Evolutionary conservation across 1,140 invertebrate genomes (phyloP).

Genomic region (Arctopsyche grandis): DNA sequence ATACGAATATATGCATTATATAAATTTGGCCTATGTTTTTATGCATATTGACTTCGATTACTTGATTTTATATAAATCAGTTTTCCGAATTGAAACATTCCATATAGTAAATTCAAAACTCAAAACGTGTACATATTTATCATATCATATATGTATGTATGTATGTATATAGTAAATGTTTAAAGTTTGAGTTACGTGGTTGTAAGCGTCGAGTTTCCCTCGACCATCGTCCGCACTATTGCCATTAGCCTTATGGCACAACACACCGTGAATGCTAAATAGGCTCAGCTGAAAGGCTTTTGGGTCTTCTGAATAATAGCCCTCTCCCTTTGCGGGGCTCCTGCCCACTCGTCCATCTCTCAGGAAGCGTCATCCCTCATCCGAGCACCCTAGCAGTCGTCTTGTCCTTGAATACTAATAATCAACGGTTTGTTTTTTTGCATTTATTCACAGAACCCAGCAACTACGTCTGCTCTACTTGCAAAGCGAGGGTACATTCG

Average conservation of each 20-base stretch:
- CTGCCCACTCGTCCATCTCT: slow-evolving; percentile 28
- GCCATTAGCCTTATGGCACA: slow-evolving; percentile 51
- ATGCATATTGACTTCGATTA: background rate
- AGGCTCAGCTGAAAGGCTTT: slow-evolving; percentile 45
- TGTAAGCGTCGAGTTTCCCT: slow-evolving; percentile 37
- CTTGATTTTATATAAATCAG: background rate
- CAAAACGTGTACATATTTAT: background rate
- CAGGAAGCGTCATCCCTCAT: slow-evolving; percentile 10
- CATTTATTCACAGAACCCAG: slow-evolving; percentile 88
- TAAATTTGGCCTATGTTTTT: no score
- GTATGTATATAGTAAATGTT: background rate
- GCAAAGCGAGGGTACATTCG: slow-evolving; percentile 87
- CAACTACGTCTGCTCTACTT: slow-evolving; percentile 94
- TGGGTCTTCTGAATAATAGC: slow-evolving; percentile 46
- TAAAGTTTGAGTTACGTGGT: slow-evolving; percentile 21
- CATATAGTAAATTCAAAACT: background rate
- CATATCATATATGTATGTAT: background rate
- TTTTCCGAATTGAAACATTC: background rate
- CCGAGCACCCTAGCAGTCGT: background rate
- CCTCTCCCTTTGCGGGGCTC: slow-evolving; percentile 35
- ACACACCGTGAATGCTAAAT: slow-evolving; percentile 50
- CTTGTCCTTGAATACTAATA: slow-evolving; percentile 7
- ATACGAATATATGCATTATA: background rate
- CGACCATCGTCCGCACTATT: slow-evolving; percentile 45
- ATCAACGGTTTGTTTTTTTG: slow-evolving; percentile 56